phyloP scores from a whole-genome alignment of 2,888 invertebrate genomes.

The Melanargia galathea region DNA sequence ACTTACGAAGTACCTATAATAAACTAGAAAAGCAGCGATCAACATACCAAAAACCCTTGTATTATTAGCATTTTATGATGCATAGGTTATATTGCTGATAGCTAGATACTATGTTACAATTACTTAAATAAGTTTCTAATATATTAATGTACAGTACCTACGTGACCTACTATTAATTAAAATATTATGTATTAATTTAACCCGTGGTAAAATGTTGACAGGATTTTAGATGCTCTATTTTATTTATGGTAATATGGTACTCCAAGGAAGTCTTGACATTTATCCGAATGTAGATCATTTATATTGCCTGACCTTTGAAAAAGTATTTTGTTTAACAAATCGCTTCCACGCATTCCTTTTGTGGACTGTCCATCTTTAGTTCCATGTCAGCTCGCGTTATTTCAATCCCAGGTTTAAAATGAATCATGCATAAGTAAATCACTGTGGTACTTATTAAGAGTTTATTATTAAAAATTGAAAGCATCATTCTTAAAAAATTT shows the following conservation, averaged over 20 bases:
- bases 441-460: background rate
- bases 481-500: no score
- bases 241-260: slow-evolving; percentile 4
- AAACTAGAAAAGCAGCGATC: no score
- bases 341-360: slow-evolving; percentile 10
- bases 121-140: no score
- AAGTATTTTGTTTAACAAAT: slow-evolving; percentile 17
- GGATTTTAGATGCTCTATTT: background rate
- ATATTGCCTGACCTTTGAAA: slow-evolving; percentile 10
- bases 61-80: no score
- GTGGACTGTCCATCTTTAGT: slow-evolving; percentile 4
- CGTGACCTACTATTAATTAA: no score
- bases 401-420: background rate
- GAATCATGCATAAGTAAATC: background rate
- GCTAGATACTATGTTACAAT: no score
- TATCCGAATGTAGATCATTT: slow-evolving; percentile 21
- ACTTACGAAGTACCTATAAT: no score
- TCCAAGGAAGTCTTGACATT: slow-evolving; percentile 17
- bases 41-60: no score
- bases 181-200: no score
- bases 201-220: background rate
- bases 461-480: no score
- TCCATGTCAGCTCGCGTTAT: background rate
- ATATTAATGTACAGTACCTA: no score
- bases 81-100: no score